phyloP scores from a whole-genome alignment of 2,113 vertebrate genomes.

The Notarius quadriscutis region DNA sequence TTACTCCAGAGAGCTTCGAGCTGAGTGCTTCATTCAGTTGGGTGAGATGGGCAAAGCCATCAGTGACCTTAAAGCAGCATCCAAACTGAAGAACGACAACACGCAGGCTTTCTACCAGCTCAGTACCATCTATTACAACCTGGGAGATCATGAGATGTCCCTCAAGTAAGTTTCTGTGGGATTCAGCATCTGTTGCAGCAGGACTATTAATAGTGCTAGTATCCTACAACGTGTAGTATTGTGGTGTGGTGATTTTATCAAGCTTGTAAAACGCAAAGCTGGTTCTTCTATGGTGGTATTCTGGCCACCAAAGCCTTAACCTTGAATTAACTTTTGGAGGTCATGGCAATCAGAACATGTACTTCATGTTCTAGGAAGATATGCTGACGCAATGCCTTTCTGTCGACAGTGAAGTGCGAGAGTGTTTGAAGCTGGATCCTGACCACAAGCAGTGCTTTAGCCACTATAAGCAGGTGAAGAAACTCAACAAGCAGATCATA shows the following conservation, averaged over 20 bases:
- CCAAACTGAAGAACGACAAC: slow-evolving; percentile 94
- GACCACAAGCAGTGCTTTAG: slow-evolving; percentile 94
- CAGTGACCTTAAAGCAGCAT: slow-evolving; percentile 91
- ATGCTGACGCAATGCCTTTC: background rate
- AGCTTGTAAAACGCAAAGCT: background rate
- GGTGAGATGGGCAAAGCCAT: slow-evolving; percentile 92
- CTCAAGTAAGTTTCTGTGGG: slow-evolving; percentile 80
- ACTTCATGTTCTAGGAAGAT: background rate
- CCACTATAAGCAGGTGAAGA: slow-evolving; percentile 97
- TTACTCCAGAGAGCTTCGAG: slow-evolving; percentile 87
- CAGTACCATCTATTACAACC: slow-evolving; percentile 91
- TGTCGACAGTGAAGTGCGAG: slow-evolving; percentile 87
- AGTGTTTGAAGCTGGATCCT: slow-evolving; percentile 96
- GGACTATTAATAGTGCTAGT: background rate
- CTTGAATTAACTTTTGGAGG: background rate
- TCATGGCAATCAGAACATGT: background rate
- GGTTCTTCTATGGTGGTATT: background rate
- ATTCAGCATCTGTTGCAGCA: background rate
- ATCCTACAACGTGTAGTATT: background rate
- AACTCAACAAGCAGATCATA: slow-evolving; percentile 91
- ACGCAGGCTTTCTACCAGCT: slow-evolving; percentile 94
- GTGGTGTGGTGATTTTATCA: background rate
- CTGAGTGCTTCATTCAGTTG: slow-evolving; percentile 90
- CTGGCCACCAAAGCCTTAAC: background rate
- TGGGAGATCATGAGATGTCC: slow-evolving; percentile 94